phyloP scores from a whole-genome alignment of 1,140 invertebrate species.

The Phymastichus coffea region DNA sequence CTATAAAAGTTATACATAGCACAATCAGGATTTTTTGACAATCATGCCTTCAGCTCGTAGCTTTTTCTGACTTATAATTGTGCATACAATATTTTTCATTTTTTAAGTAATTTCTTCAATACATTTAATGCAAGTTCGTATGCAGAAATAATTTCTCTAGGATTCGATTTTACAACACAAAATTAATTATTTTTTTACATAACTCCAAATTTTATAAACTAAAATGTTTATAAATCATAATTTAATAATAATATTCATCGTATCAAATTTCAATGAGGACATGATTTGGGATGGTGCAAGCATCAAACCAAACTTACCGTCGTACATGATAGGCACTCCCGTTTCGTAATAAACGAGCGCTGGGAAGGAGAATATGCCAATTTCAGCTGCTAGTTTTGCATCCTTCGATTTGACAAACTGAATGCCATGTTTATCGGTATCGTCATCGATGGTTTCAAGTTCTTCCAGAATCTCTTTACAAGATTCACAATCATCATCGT shows the following conservation, averaged over 20 bases:
- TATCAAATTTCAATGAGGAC: no score
- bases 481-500: constrained; percentile 80
- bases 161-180: no score
- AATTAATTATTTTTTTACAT: no score
- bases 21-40: constrained; percentile 20
- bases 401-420: constrained; percentile 94
- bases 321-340: constrained; percentile 90
- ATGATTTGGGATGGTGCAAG: no score
- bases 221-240: no score
- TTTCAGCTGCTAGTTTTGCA: constrained; percentile 82
- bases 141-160: no score
- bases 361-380: constrained; percentile 88
- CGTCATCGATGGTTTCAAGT: constrained; percentile 91
- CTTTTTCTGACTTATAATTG: neutral
- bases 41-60: neutral
- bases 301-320: no score
- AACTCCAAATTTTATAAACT: no score
- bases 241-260: no score
- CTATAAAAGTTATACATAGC: constrained; percentile 64
- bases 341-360: constrained; percentile 90
- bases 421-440: constrained; percentile 87
- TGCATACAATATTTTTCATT: neutral
- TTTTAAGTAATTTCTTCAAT: no score
- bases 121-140: no score
- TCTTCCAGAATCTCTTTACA: constrained; percentile 84